Evolutionary conservation across 2,797 vertebrate genomes (phyloP).

Genomic region (Cuculus canorus): DNA sequence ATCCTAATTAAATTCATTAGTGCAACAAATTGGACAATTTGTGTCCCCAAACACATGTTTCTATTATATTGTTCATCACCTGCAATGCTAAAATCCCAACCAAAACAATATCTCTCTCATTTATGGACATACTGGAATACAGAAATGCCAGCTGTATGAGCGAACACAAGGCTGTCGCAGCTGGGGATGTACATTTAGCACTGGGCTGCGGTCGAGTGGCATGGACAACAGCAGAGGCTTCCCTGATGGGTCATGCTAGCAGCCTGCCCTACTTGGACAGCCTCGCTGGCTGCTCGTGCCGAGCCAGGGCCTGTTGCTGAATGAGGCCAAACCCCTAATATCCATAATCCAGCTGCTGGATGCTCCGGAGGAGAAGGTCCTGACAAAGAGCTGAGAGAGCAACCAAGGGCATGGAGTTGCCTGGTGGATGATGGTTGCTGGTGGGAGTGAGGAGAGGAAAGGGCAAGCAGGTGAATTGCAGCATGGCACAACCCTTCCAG

Average conservation of each 20-base stretch:
- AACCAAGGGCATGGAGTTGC: background rate
- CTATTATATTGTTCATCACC: conserved; percentile 43
- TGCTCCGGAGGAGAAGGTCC: background rate
- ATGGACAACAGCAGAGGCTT: background rate
- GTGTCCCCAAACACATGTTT: conserved; percentile 41
- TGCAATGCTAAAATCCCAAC: conserved; percentile 21
- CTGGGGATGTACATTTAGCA: accelerated
- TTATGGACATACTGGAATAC: background rate
- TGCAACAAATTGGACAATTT: conserved; percentile 42
- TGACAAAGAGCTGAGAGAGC: background rate
- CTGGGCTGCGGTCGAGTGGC: background rate
- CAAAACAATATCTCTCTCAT: background rate
- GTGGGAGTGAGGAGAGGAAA: background rate
- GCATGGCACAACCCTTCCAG: background rate
- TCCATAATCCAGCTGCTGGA: background rate
- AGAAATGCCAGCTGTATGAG: background rate
- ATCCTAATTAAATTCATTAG: conserved; percentile 59
- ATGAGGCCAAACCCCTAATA: background rate
- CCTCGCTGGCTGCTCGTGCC: background rate
- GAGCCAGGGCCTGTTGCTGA: background rate
- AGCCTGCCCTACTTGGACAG: background rate
- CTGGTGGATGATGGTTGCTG: background rate
- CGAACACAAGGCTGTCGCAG: background rate
- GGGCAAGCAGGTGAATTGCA: background rate
- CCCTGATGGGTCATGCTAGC: background rate